Evolutionary conservation across 2,797 vertebrate genomes (phyloP).

Genomic region (Paramormyrops hopkinsi): DNA sequence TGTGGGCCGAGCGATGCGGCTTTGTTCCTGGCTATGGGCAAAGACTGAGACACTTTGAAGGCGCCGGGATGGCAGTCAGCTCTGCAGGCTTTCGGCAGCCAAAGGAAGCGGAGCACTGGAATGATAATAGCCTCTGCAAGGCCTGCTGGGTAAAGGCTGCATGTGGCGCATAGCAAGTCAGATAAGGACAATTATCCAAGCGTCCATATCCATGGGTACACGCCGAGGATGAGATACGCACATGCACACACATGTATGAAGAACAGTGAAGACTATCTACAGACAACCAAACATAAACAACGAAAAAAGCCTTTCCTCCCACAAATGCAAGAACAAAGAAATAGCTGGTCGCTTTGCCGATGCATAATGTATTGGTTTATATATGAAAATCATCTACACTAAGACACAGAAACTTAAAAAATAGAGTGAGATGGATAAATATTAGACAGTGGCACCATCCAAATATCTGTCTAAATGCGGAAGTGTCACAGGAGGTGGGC

Average conservation of each 20-base stretch:
- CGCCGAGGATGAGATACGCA: not conserved
- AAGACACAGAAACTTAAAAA: not conserved
- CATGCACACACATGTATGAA: not conserved
- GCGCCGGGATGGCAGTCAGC: not conserved
- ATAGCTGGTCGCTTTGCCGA: not conserved
- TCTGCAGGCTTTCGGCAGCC: slow-evolving; percentile 11
- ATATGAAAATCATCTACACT: not conserved
- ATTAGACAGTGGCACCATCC: not conserved
- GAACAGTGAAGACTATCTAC: not conserved
- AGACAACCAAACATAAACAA: not conserved
- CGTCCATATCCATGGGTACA: not conserved
- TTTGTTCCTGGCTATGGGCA: not conserved
- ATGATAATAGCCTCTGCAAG: slow-evolving; percentile 15
- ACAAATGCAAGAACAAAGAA: not conserved
- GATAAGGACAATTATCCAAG: slow-evolving; percentile 10
- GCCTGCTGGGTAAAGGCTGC: slow-evolving; percentile 9
- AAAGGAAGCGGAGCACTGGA: not conserved
- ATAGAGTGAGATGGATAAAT: not conserved
- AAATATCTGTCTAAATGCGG: not conserved
- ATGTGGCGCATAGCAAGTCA: not conserved
- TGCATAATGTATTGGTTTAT: not conserved
- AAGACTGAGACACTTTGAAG: slow-evolving; percentile 21
- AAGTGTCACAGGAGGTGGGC: not conserved
- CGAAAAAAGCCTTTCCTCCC: not conserved
- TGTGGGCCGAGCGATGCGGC: not conserved